These are phyloP conservation scores for Drosophila prolongata DNA, from an alignment of 2,888 invertebrate species.

Conservation along the genomic window DNA sequence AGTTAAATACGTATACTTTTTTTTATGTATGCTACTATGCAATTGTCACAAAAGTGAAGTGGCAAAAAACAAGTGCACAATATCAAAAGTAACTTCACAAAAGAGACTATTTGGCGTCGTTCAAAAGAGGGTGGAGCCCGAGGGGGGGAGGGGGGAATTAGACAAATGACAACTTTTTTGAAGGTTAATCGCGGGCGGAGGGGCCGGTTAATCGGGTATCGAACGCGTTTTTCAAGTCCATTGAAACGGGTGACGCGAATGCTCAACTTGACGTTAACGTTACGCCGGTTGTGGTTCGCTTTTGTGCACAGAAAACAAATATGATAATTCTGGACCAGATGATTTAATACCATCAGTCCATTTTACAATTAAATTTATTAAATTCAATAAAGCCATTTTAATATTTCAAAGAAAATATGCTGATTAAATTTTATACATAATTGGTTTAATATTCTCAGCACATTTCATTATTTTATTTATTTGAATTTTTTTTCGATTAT, in stretches of 20 bases:
- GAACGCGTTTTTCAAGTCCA: conserved; percentile 80
- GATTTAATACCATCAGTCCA: too few species aligned
- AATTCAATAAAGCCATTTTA: too few species aligned
- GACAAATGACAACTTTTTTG: conserved; percentile 50
- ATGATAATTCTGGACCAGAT: not conserved
- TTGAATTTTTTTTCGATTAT: too few species aligned
- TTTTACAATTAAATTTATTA: too few species aligned
- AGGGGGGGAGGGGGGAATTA: not conserved
- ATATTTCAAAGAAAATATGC: too few species aligned
- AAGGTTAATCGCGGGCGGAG: conserved; percentile 65
- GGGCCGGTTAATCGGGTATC: conserved; percentile 58
- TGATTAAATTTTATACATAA: too few species aligned
- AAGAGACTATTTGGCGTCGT: conserved; percentile 37
- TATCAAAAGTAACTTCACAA: conserved; percentile 19
- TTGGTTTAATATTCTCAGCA: too few species aligned
- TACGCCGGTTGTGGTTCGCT: conserved; percentile 20
- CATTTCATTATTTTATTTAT: too few species aligned
- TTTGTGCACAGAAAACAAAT: conserved; percentile 13
- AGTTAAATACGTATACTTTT: not conserved
- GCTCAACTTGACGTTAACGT: conserved; percentile 10
- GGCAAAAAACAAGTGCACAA: conserved; percentile 13
- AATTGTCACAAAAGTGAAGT: conserved; percentile 16
- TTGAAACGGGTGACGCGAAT: conserved; percentile 44
- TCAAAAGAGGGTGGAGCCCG: not conserved
- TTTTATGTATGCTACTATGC: not conserved